Evolutionary conservation across 2,888 invertebrate genomes (phyloP).

Genomic region (Polydrusus cervinus): DNA sequence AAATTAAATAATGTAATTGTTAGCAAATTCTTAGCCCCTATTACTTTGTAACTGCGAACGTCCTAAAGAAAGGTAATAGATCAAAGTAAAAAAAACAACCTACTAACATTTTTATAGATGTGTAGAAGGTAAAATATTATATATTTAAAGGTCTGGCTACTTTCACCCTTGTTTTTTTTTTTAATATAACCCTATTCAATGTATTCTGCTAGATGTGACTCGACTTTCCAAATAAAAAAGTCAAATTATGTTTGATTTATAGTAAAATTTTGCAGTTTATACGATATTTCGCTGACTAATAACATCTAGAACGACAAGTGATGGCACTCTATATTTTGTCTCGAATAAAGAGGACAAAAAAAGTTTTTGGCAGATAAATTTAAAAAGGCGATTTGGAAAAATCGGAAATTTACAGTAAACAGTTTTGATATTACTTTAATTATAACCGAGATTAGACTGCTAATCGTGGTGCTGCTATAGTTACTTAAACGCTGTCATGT

Average conservation of each 20-base stretch:
- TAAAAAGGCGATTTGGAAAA: neutral
- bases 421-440: no score
- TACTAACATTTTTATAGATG: neutral
- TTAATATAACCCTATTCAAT: constrained; percentile 21
- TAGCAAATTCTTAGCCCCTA: neutral
- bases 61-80: no score
- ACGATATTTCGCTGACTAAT: constrained; percentile 22
- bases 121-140: neutral
- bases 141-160: neutral
- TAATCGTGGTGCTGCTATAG: no score
- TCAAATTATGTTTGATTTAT: constrained; percentile 37
- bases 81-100: neutral
- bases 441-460: no score
- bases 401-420: no score
- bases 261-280: constrained; percentile 19
- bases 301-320: constrained; percentile 16
- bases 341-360: neutral
- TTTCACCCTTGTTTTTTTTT: neutral
- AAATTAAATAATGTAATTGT: no score
- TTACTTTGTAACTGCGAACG: neutral
- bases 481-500: no score
- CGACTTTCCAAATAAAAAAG: constrained; percentile 24
- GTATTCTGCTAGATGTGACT: constrained; percentile 17
- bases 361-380: neutral
- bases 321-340: constrained; percentile 3